Base-by-base conservation (phyloP, 1,140 invertebrate genomes). In the Cyrtorhinus lividipennis region DNA sequence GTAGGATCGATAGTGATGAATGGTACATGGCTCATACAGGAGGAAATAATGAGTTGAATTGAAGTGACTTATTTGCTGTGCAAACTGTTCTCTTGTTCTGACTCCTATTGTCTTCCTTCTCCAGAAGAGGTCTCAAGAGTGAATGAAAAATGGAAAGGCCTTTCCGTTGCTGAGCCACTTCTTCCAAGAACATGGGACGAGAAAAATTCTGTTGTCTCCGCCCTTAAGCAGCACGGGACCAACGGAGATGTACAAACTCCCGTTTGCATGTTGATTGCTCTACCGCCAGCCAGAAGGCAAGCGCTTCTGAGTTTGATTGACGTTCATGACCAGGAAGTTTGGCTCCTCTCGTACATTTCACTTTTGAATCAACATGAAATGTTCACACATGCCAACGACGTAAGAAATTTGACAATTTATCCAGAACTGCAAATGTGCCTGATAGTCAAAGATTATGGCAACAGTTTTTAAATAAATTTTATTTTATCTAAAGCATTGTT, bases 201-300 rank as follows among this genome's bases (percentile, higher is more conserved):
- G 23, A 81, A 82, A 25, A 75, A 80, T 25, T 77, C 85, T 53
- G 80, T 95, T 20, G 81, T 83, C 1, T 81, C 86, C 48, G 83
- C 88, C 65, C 72, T 95, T 10, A 80, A 80, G 53, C 78, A 83
- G 71, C 88, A 92, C 74, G 90, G 87, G 0, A 82, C 82, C 69
- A 81, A 88, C 60, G 88, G 90, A 24, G 92, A 96, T 77, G 84
- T 95, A 38, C 92, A 95, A 73, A 95, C 90, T 0, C 77, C 89
- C 0, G 85, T 88, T 24, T 84, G 82, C 24, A 81, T 93, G 67
- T 73, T 94, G 22, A 80, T 93, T 38, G 88, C 87, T 2, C 76
- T 95, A 13, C 90, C 90, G 27, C 86, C 93, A 44, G 81, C 80
- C 59, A 75, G 88, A 12, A 80, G 80, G 68, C 68, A 66, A 8